A percentile compares a stretch with the other conserved stretches of the same genome.
phyloP scores from a whole-genome alignment of 1,140 invertebrate species.

The Eriocheir sinensis region DNA sequence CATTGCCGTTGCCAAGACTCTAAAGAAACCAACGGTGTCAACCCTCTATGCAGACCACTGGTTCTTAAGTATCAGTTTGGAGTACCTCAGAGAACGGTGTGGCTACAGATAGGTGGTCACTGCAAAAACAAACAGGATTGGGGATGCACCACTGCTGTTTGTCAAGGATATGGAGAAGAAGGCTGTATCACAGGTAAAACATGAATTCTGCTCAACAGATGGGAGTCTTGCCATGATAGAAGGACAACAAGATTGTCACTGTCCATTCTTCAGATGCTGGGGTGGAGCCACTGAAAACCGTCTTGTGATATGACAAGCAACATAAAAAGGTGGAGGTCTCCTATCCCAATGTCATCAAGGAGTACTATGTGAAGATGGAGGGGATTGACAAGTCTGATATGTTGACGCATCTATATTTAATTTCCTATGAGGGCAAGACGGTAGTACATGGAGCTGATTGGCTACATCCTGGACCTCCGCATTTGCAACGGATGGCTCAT shows the following conservation, averaged over 20 bases:
- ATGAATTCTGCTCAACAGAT: constrained; percentile 58
- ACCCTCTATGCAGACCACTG: too few species aligned
- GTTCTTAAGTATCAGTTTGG: too few species aligned
- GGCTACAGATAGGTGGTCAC: not conserved
- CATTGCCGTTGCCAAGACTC: too few species aligned
- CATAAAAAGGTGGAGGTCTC: constrained; percentile 78
- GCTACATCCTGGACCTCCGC: constrained; percentile 43
- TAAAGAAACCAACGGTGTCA: too few species aligned
- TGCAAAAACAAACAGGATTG: not conserved
- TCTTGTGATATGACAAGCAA: constrained; percentile 72
- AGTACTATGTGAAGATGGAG: constrained; percentile 80
- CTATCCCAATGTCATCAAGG: constrained; percentile 79
- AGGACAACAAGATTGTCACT: constrained; percentile 81
- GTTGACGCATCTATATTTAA: constrained; percentile 67
- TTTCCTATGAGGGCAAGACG: constrained; percentile 47
- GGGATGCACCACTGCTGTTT: not conserved
- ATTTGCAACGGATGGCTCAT: constrained; percentile 51
- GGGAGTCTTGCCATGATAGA: constrained; percentile 78
- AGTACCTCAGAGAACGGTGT: constrained; percentile 3
- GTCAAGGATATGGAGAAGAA: constrained; percentile 21
- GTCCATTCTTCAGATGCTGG: constrained; percentile 80
- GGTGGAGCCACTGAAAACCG: constrained; percentile 78
- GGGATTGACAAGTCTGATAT: constrained; percentile 76
- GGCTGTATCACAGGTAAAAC: constrained; percentile 14
- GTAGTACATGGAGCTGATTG: constrained; percentile 60